These are phyloP conservation scores for Drosophila nr. perissopoda DNA, from an alignment of 2,888 invertebrate species.

Conservation along the genomic window DNA sequence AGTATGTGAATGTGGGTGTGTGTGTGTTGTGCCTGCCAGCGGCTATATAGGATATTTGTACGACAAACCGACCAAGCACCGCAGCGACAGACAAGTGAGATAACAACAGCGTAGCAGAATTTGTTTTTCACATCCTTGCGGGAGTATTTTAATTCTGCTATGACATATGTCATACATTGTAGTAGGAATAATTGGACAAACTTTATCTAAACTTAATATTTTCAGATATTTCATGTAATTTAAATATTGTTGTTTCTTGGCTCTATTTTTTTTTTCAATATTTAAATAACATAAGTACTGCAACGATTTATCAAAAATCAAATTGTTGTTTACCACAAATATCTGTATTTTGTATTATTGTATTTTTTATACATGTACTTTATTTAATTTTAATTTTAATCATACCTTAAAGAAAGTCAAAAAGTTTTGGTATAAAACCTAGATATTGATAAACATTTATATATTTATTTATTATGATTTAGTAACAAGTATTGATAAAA, in stretches of 20 bases:
- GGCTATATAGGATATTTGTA: constrained; percentile 51
- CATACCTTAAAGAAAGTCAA: neutral
- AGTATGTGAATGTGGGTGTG: constrained; percentile 12
- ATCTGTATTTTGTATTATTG: neutral
- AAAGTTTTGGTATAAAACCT: neutral
- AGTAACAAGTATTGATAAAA: neutral
- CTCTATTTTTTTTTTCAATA: neutral
- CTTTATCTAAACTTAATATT: neutral
- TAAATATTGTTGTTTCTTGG: neutral
- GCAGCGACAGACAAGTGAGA: constrained; percentile 44
- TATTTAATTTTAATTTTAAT: neutral
- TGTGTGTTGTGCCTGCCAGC: constrained; percentile 37
- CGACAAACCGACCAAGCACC: constrained; percentile 29
- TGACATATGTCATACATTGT: neutral
- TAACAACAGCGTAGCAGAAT: constrained; percentile 36
- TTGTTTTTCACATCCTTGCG: constrained; percentile 7
- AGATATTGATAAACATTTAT: too few relatives aligned
- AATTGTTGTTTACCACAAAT: neutral
- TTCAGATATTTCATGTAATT: neutral
- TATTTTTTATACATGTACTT: neutral
- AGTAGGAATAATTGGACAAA: neutral
- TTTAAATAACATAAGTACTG: neutral
- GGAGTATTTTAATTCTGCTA: neutral
- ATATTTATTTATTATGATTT: neutral
- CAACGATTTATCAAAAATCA: neutral